These are phyloP conservation scores for Gorsachius goisagi DNA, from an alignment of 2,113 vertebrate genomes.

Conservation along the genomic window DNA sequence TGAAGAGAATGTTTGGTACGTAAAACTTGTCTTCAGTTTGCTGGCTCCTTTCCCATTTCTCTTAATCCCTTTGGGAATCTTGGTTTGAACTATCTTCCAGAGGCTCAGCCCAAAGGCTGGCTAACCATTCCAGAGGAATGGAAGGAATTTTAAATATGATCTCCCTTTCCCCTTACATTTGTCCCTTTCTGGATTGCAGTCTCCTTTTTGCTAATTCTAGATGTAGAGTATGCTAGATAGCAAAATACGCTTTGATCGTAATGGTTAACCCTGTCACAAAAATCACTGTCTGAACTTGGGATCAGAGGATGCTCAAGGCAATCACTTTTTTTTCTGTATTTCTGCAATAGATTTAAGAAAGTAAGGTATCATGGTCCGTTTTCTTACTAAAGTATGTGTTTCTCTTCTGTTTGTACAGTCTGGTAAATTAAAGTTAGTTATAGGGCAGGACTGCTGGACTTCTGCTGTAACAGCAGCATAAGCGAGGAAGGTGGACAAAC, in stretches of 20 bases:
- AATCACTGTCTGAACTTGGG: neutral
- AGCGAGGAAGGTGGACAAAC: neutral
- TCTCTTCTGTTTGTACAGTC: neutral
- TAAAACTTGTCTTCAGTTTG: neutral
- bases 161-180: neutral
- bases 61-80: slow-evolving; percentile 39
- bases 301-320: neutral
- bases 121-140: neutral
- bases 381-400: neutral
- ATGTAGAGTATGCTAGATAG: neutral
- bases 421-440: neutral
- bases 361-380: neutral
- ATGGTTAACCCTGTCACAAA: neutral
- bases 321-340: neutral
- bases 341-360: neutral
- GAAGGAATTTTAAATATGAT: slow-evolving; percentile 33
- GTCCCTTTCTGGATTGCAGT: neutral
- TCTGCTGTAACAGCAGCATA: neutral
- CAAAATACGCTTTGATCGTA: neutral
- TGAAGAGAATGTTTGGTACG: neutral
- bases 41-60: neutral
- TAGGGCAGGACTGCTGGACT: neutral
- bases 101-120: neutral
- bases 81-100: neutral
- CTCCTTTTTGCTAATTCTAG: neutral